Evolutionary conservation across 1,140 invertebrate genomes (phyloP).

Genomic region (Dendrolimus kikuchii): DNA sequence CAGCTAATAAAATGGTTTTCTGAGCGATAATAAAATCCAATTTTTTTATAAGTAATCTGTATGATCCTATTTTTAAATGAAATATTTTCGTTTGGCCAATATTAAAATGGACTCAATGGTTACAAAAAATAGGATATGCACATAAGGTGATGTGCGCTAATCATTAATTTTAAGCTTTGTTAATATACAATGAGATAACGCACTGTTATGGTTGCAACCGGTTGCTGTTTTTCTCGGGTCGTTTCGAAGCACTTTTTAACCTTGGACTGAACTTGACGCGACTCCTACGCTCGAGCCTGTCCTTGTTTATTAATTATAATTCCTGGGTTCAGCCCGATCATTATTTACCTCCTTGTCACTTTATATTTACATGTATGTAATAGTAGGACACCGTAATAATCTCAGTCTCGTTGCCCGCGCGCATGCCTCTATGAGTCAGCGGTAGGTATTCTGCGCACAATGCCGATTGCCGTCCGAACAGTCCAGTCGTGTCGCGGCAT

Average conservation of each 20-base stretch:
- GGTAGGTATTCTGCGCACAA: slow-evolving; percentile 54
- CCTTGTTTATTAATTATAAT: slow-evolving; percentile 50
- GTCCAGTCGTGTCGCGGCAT: slow-evolving; percentile 63
- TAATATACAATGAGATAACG: too few species aligned
- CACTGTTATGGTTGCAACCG: too few species aligned
- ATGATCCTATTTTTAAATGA: too few species aligned
- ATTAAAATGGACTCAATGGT: too few species aligned
- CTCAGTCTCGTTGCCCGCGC: slow-evolving; percentile 50
- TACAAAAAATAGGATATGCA: too few species aligned
- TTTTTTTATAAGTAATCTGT: too few species aligned
- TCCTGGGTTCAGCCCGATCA: slow-evolving; percentile 31
- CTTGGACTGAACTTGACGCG: slow-evolving; percentile 39
- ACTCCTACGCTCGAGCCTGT: slow-evolving; percentile 32
- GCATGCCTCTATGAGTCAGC: slow-evolving; percentile 57
- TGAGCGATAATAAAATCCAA: too few species aligned
- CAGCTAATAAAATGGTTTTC: too few species aligned
- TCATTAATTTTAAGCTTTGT: too few species aligned
- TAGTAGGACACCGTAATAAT: slow-evolving; percentile 57
- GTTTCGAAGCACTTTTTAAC: background rate
- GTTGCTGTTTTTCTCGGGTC: slow-evolving; percentile 10
- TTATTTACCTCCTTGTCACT: slow-evolving; percentile 61
- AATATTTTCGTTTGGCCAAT: too few species aligned
- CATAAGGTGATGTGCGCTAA: too few species aligned
- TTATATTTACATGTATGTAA: slow-evolving; percentile 53
- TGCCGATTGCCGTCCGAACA: slow-evolving; percentile 60